Percentiles rank a stretch among this genome's conserved stretches.
phyloP scores from a whole-genome alignment of 2,113 vertebrate species.

The Phocoena sinus region DNA sequence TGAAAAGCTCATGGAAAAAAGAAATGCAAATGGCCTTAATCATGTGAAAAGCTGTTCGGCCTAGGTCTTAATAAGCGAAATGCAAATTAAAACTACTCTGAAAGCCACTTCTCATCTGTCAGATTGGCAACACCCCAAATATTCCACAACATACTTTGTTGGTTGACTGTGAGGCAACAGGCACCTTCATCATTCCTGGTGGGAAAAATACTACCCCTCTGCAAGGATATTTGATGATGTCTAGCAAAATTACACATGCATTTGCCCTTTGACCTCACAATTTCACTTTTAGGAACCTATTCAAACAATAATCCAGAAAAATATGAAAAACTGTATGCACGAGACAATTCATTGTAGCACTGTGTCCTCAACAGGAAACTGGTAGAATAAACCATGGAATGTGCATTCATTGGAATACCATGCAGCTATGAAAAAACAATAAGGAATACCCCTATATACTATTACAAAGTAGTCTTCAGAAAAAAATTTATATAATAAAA shows the following conservation, averaged over 20 bases:
- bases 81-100: constrained; percentile 34
- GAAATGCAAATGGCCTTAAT: constrained; percentile 44
- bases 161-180: not conserved
- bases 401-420: not conserved
- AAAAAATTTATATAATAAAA: not conserved
- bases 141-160: not conserved
- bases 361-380: not conserved
- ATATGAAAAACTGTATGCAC: not conserved
- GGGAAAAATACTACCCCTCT: not conserved
- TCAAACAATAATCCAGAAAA: not conserved
- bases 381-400: not conserved
- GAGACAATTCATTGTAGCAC: not conserved
- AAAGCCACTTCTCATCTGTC: constrained; percentile 39
- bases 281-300: not conserved
- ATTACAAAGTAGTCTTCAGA: not conserved
- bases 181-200: not conserved
- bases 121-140: constrained; percentile 8
- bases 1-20: constrained; percentile 26
- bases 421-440: not conserved
- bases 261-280: not conserved
- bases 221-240: not conserved
- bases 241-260: not conserved
- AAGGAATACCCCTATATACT: not conserved
- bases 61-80: constrained; percentile 49
- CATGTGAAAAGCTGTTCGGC: constrained; percentile 29